A percentile compares a stretch with the other conserved stretches of the same genome.
phyloP scores from a whole-genome alignment of 1,140 invertebrate species.

The Platorchestia sp. region DNA sequence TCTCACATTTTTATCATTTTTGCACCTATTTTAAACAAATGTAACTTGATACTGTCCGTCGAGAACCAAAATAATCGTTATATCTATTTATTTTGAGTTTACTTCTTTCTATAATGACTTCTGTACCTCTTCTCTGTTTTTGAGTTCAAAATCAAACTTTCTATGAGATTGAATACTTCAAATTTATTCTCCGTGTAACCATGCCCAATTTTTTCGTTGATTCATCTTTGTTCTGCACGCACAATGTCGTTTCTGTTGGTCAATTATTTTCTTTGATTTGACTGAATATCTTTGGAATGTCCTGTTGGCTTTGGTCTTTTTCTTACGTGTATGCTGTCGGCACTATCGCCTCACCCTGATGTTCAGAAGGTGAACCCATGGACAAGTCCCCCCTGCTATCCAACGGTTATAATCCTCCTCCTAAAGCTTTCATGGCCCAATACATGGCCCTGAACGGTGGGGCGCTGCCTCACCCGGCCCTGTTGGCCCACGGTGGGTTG shows the following conservation, averaged over 20 bases:
- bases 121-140: not conserved
- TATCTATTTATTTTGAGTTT: not conserved
- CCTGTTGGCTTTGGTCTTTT: not conserved
- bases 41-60: not conserved
- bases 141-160: not conserved
- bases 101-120: no score
- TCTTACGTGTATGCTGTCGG: not conserved
- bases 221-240: not conserved
- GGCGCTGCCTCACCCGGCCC: conserved; percentile 65
- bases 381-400: conserved; percentile 92
- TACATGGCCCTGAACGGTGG: conserved; percentile 67
- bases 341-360: not conserved
- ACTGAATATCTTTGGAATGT: not conserved
- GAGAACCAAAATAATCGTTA: not conserved
- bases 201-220: not conserved
- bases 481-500: conserved; percentile 65
- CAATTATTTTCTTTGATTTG: not conserved
- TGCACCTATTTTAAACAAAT: not conserved
- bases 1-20: not conserved
- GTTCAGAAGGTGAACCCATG: conserved; percentile 71
- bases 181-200: not conserved
- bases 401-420: conserved; percentile 90
- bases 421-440: conserved; percentile 66
- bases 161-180: not conserved
- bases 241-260: not conserved